A percentile compares a stretch with the other conserved stretches of the same genome.
These are phyloP conservation scores for Diloba caeruleocephala DNA, from an alignment of 2,888 invertebrate genomes.

Conservation along the genomic window DNA sequence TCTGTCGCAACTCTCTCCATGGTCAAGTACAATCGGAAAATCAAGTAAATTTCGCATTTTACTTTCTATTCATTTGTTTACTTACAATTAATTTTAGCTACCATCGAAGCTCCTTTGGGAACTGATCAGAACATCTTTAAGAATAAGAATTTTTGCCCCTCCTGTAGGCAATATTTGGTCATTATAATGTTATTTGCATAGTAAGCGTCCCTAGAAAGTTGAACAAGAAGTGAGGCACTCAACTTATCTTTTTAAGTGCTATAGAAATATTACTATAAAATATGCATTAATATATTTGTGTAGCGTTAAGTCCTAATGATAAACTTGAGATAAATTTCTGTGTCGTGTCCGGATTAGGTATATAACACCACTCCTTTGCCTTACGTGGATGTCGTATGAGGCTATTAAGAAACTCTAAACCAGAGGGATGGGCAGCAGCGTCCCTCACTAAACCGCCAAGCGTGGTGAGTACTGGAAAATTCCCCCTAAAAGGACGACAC, in stretches of 20 bases:
- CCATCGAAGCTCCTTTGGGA: not conserved
- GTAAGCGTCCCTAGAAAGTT: constrained; percentile 18
- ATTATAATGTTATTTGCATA: constrained; percentile 41
- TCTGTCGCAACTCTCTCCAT: not conserved
- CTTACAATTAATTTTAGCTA: not conserved
- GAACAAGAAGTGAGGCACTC: constrained; percentile 26
- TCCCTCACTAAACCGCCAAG: too few species aligned
- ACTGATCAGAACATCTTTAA: not conserved
- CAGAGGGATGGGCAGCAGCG: too few species aligned
- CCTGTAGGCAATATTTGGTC: constrained; percentile 10
- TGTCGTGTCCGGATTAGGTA: too few species aligned
- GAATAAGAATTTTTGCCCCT: constrained; percentile 2
- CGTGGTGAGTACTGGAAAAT: too few species aligned
- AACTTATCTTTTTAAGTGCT: constrained; percentile 3
- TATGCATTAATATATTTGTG: not conserved
- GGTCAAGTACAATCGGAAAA: not conserved
- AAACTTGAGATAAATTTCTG: too few species aligned
- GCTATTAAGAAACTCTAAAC: too few species aligned
- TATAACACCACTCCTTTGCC: too few species aligned
- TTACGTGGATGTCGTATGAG: too few species aligned
- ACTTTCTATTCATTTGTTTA: too few species aligned
- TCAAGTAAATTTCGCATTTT: too few species aligned
- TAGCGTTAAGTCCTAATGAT: too few species aligned
- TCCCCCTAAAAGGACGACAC: too few species aligned
- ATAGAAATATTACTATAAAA: not conserved